Evolutionary conservation across 2,113 vertebrate species (phyloP).

Genomic region (Cromileptes altivelis): DNA sequence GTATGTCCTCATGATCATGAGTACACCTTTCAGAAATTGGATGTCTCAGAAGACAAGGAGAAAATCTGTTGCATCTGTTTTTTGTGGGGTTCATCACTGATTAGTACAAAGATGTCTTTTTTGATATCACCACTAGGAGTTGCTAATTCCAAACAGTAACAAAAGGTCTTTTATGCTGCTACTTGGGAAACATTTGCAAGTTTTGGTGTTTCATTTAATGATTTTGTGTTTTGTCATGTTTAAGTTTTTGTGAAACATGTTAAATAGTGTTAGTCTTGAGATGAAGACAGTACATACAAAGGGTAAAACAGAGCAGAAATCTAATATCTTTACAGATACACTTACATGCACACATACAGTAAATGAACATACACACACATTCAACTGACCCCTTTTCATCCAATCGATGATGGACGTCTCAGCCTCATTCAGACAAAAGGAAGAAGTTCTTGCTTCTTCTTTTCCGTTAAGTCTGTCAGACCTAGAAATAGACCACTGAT

Average conservation of each 20-base stretch:
- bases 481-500: slow-evolving; percentile 60
- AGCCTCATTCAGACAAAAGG: slow-evolving; percentile 1
- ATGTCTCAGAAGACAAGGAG: too few relatives aligned
- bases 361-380: neutral
- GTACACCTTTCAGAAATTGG: too few relatives aligned
- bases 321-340: neutral
- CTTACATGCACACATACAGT: neutral
- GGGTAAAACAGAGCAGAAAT: neutral
- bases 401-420: neutral
- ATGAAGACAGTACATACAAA: neutral
- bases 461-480: slow-evolving; percentile 28
- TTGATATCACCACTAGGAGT: too few relatives aligned
- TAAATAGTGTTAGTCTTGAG: neutral
- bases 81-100: too few relatives aligned
- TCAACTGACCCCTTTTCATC: neutral
- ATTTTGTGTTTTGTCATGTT: too few relatives aligned
- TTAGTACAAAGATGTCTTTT: too few relatives aligned
- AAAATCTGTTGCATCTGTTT: too few relatives aligned
- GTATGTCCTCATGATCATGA: too few relatives aligned
- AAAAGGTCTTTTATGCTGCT: too few relatives aligned
- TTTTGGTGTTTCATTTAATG: neutral
- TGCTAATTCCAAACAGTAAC: too few relatives aligned
- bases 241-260: neutral
- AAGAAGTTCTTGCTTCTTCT: slow-evolving; percentile 28
- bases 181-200: too few relatives aligned